Percentiles rank a stretch among this genome's conserved stretches.
Conservation (phyloP, 2,888 invertebrate genomes). For the Hoplodrina ambigua region DNA sequence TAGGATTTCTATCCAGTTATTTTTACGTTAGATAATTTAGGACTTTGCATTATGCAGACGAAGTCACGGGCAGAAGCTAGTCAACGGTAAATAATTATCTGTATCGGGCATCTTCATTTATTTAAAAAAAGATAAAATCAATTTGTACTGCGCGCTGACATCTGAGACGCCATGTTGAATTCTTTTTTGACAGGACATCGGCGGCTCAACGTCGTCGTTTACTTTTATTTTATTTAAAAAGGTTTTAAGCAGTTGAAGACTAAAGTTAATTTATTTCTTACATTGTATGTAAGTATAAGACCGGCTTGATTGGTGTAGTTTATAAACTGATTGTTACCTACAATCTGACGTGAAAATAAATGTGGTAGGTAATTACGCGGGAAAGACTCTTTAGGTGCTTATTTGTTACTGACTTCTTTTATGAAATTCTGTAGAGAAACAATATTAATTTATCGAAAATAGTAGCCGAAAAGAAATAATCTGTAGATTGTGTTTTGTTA, state of each 20-base stretch:
- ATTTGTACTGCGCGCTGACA: constrained; percentile 30
- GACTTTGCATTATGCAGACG: no score
- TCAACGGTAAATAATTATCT: no score
- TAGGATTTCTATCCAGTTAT: no score
- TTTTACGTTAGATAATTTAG: no score
- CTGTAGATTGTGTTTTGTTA: no score
- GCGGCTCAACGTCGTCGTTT: background rate
- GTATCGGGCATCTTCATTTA: constrained; percentile 27
- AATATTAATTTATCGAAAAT: no score
- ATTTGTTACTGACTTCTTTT: background rate
- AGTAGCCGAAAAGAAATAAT: no score
- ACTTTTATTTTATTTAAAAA: constrained; percentile 22
- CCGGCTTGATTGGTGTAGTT: constrained; percentile 20
- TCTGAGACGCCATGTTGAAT: constrained; percentile 42
- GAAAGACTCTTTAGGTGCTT: background rate
- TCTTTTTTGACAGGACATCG: constrained; percentile 34
- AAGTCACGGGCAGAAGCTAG: no score
- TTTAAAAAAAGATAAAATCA: constrained; percentile 48
- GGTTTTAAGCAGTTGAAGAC: constrained; percentile 10
- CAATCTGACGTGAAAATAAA: constrained; percentile 5
- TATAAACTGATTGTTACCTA: background rate
- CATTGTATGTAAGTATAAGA: constrained; percentile 41
- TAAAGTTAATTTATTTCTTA: constrained; percentile 41
- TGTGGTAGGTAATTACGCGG: background rate
- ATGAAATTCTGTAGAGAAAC: no score